These are phyloP conservation scores for Phylloscopus trochiloides DNA, from an alignment of 2,113 vertebrate species.

Conservation along the genomic window DNA sequence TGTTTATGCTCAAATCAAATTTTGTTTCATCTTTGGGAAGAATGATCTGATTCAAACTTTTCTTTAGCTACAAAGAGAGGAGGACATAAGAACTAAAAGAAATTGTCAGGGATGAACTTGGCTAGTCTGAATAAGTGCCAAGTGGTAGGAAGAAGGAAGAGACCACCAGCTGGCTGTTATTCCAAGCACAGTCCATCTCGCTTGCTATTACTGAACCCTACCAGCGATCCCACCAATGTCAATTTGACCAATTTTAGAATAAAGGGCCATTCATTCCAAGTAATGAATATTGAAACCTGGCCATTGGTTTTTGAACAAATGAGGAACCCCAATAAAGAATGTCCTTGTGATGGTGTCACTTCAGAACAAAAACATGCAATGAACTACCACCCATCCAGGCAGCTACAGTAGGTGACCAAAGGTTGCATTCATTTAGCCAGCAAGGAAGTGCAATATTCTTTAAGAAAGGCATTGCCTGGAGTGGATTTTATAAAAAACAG, in stretches of 20 bases:
- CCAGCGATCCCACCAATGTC: not conserved
- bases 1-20: not conserved
- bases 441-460: not conserved
- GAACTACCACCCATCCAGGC: not conserved
- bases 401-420: not conserved
- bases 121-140: not conserved
- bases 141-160: not conserved
- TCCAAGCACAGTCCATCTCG: not conserved
- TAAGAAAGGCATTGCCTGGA: not conserved
- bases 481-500: slow-evolving; percentile 9
- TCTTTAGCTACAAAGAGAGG: not conserved
- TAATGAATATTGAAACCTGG: not conserved
- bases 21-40: not conserved
- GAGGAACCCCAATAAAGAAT: not conserved
- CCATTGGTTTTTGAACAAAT: not conserved
- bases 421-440: not conserved
- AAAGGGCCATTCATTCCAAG: not conserved
- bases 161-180: not conserved
- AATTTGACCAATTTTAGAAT: not conserved
- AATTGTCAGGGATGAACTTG: not conserved
- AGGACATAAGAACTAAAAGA: not conserved
- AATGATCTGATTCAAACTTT: not conserved
- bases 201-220: not conserved
- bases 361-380: not conserved
- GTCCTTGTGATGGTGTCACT: not conserved